A percentile compares a stretch with the other conserved stretches of the same genome.
Evolutionary conservation across 2,888 invertebrate species (phyloP).

Genomic region (Melanostoma mellinum): DNA sequence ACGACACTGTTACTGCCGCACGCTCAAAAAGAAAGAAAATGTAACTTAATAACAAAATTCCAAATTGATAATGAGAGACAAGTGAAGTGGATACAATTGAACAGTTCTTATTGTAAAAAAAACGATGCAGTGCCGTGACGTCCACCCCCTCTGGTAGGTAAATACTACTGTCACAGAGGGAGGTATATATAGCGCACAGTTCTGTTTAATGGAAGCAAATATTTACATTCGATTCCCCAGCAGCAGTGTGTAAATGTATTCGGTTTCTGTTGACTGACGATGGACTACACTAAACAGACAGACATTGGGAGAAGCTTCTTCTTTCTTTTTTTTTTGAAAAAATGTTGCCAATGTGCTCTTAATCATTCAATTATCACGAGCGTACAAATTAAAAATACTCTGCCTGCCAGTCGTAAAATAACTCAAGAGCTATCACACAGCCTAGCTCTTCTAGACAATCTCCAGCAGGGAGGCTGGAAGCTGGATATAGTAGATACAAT

Average conservation of each 20-base stretch:
- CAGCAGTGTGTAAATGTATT: not conserved
- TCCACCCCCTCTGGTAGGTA: slow-evolving; percentile 16
- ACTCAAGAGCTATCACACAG: slow-evolving; percentile 34
- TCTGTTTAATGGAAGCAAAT: slow-evolving; percentile 56
- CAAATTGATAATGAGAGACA: slow-evolving; percentile 44
- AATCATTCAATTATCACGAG: slow-evolving; percentile 69
- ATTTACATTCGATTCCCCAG: slow-evolving; percentile 65
- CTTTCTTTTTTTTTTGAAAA: not conserved
- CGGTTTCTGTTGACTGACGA: not conserved
- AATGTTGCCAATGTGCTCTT: slow-evolving; percentile 60
- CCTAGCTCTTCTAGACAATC: not conserved
- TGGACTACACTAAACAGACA: not conserved
- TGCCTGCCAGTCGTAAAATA: slow-evolving; percentile 27
- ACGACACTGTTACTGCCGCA: too few species aligned
- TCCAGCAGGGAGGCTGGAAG: not conserved
- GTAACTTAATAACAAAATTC: too few species aligned
- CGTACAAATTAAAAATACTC: slow-evolving; percentile 40
- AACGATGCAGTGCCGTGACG: not conserved
- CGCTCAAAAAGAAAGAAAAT: too few species aligned
- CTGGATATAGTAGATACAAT: not conserved
- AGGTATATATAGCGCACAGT: slow-evolving; percentile 27
- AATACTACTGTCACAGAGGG: slow-evolving; percentile 37
- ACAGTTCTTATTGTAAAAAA: slow-evolving; percentile 38
- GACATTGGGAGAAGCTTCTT: slow-evolving; percentile 24
- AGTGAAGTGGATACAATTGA: slow-evolving; percentile 51